Evolutionary conservation across 2,113 vertebrate species (phyloP), one percentile per base, ranked within the genome.

Genomic region (Charadrius vociferus): DNA sequence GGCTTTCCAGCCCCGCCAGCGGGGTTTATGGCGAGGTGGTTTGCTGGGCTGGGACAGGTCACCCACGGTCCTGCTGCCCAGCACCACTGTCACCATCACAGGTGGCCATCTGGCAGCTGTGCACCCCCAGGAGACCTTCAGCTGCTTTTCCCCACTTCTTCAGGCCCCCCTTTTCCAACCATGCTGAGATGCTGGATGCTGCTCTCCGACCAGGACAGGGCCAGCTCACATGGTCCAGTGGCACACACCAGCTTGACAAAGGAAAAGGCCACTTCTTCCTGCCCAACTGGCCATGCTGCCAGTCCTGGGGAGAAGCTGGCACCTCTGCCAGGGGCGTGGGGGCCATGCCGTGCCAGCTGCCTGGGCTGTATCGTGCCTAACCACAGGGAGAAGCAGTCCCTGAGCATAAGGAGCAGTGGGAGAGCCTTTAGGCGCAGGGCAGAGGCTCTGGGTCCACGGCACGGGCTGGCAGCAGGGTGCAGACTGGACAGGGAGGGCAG

Each of bases 221-320:
- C 17, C 55, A 13, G n/a, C 18, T 81, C 1, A 5, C 32, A 11
- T 1, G 11, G 41, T 6, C 10, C 0, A 0, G 55, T 10, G 47
- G 62, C 66, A 63, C 14, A 18, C 2, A 5, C 8, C 0, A 0
- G 27, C 65, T 47, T 3, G 1, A 19, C 0, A 8, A 59, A 21
- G 14, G 47, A 52, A 36, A 56, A 34, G 8, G 24, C 9, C 11
- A 13, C 24, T 32, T 80, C 27, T 34, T 45, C 34, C 21, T 20
- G 52, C 27, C 0, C 3, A 71, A 39, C 27, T 2, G 4, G 53
- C 2, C 24, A 22, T 70, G 65, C 70, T 93, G 70, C 65, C 74
- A 85, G 65, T 15, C 52, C 14, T 11, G 7, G 13, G 18, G 30
- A 63, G 29, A 75, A 65, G 52, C 37, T 47, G 52, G 52, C 26